Evolutionary conservation across 2,888 invertebrate species (phyloP).

Genomic region (Unio delphinus): DNA sequence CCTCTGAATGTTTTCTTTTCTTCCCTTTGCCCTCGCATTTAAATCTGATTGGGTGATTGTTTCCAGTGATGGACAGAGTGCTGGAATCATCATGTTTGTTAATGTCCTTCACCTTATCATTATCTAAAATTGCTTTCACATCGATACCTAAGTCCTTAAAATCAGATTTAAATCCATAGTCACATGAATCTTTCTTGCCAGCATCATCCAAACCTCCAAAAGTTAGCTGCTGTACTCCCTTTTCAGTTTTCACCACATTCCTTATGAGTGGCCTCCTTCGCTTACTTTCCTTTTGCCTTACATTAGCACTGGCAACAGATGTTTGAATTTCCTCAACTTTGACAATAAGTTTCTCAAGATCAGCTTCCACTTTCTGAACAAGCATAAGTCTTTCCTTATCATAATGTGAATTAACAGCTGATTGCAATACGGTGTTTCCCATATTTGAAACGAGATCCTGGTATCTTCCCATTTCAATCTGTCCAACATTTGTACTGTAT

Average conservation of each 20-base stretch:
- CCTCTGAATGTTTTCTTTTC: constrained; percentile 14
- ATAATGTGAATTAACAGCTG: constrained; percentile 42
- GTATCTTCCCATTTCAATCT: constrained; percentile 48
- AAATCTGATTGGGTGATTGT: constrained; percentile 61
- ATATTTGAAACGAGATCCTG: constrained; percentile 43
- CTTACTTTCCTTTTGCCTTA: too few relatives aligned
- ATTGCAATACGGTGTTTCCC: constrained; percentile 26
- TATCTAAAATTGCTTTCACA: too few relatives aligned
- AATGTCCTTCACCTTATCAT: too few relatives aligned
- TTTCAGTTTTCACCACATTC: too few relatives aligned
- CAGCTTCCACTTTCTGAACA: constrained; percentile 20
- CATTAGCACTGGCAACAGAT: constrained; percentile 14
- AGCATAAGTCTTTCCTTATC: constrained; percentile 43
- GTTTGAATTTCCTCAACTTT: constrained; percentile 26
- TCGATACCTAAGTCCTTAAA: too few relatives aligned
- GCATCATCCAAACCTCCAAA: too few relatives aligned
- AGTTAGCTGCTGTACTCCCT: too few relatives aligned
- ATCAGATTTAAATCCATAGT: too few relatives aligned
- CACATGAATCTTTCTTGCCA: too few relatives aligned
- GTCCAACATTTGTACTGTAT: constrained; percentile 44
- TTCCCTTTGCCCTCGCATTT: constrained; percentile 42
- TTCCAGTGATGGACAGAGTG: constrained; percentile 63
- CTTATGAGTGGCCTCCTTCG: too few relatives aligned
- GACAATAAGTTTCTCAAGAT: constrained; percentile 29
- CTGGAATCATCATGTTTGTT: constrained; percentile 58